Percentiles rank a stretch among this genome's conserved stretches.
Conservation (phyloP, 1,140 invertebrate species). For the Caenorhabditis brenneri region DNA sequence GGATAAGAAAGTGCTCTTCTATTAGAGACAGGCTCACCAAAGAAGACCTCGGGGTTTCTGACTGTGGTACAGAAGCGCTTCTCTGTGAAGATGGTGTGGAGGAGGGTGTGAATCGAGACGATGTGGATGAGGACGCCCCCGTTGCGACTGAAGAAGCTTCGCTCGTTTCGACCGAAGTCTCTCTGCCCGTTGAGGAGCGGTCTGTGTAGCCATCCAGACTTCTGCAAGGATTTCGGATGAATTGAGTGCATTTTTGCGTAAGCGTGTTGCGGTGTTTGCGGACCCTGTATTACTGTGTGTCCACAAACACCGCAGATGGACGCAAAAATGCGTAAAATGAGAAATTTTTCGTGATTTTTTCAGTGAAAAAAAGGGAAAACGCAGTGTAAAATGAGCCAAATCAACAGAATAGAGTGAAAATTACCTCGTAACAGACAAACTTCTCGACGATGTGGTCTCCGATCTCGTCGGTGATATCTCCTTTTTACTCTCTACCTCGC, state of each 20-base stretch:
- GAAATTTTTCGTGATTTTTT: too few species aligned
- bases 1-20: not conserved
- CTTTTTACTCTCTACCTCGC: not conserved
- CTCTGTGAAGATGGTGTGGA: not conserved
- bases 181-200: not conserved
- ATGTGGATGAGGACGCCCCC: not conserved
- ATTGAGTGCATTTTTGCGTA: too few species aligned
- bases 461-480: not conserved
- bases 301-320: too few species aligned
- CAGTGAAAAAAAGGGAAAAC: too few species aligned
- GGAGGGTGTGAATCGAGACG: not conserved
- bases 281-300: too few species aligned
- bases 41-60: conserved; percentile 3
- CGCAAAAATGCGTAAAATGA: too few species aligned
- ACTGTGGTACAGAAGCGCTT: not conserved
- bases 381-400: too few species aligned
- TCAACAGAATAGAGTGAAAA: not conserved
- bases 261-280: not conserved
- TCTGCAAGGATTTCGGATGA: not conserved
- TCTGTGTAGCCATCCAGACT: conserved; percentile 26
- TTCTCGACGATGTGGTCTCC: not conserved
- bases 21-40: not conserved
- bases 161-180: not conserved
- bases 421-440: not conserved
- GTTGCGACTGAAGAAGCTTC: not conserved